Conservation (phyloP, 1,140 invertebrate species). For the Hylaeus volcanicus region DNA sequence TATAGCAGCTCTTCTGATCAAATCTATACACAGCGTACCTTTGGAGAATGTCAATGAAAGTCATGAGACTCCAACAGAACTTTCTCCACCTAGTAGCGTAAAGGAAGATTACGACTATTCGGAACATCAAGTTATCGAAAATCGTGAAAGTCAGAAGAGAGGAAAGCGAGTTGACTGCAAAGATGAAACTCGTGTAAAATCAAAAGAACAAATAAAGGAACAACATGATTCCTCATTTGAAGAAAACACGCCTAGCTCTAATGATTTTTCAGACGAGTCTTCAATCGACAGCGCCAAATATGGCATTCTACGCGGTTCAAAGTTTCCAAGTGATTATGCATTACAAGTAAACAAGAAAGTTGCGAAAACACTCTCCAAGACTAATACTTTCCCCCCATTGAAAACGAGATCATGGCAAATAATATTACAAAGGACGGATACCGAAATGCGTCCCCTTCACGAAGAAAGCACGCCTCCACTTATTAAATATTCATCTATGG, state of each 20-base stretch:
- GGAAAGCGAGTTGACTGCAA: too few relatives aligned
- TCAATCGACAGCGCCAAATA: constrained; percentile 76
- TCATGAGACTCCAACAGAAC: constrained; percentile 77
- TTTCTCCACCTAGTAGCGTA: constrained; percentile 24
- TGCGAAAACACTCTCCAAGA: not conserved
- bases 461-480: not conserved
- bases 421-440: not conserved
- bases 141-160: not conserved
- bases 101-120: not conserved
- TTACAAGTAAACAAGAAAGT: not conserved
- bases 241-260: constrained; percentile 62
- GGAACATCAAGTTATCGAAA: not conserved
- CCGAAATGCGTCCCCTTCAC: constrained; percentile 12
- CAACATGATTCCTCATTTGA: constrained; percentile 70
- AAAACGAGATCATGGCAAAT: not conserved
- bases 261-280: constrained; percentile 68
- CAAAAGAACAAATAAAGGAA: constrained; percentile 37
- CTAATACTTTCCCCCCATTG: constrained; percentile 11
- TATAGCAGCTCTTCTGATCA: constrained; percentile 84
- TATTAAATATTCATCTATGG: constrained; percentile 1
- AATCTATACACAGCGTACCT: constrained; percentile 82
- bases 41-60: constrained; percentile 83
- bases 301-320: constrained; percentile 71
- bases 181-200: not conserved
- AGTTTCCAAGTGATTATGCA: constrained; percentile 55